phyloP scores from a whole-genome alignment of 2,113 vertebrate genomes.

The Myocastor coypus region DNA sequence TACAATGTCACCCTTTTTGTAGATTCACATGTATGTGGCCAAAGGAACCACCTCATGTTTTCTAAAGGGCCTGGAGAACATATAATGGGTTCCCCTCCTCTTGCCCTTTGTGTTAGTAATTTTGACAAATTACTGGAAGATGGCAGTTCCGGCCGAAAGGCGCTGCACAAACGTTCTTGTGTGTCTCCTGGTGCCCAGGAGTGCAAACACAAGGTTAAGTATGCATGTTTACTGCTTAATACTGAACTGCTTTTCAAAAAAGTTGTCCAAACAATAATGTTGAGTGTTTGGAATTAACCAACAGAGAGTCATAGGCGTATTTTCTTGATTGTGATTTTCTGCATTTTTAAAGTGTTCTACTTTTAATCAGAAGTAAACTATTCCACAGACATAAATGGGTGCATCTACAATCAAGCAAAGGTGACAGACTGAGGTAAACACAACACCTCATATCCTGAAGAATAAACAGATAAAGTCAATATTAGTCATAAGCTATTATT shows the following conservation, averaged over 20 bases:
- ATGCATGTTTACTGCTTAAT: background rate
- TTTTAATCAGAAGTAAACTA: constrained; percentile 45
- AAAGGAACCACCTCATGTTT: too few species aligned
- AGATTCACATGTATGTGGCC: too few species aligned
- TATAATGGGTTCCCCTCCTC: too few species aligned
- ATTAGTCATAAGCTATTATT: constrained; percentile 51
- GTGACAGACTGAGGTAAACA: background rate
- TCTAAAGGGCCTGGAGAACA: too few species aligned
- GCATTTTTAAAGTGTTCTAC: constrained; percentile 45
- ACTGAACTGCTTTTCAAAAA: constrained; percentile 49
- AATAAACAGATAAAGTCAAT: constrained; percentile 46
- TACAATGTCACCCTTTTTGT: too few species aligned
- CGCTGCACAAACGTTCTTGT: background rate
- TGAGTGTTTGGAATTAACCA: constrained; percentile 54
- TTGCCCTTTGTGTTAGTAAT: too few species aligned
- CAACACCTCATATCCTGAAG: background rate
- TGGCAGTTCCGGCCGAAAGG: too few species aligned
- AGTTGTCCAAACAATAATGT: constrained; percentile 44
- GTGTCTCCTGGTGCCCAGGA: background rate
- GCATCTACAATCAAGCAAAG: constrained; percentile 38
- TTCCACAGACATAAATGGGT: background rate
- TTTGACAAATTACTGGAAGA: too few species aligned
- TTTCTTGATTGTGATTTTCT: constrained; percentile 34
- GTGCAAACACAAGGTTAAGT: background rate
- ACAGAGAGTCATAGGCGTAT: background rate